Base-by-base conservation (phyloP, 2,888 invertebrate genomes). In the Drosophila lutescens region DNA sequence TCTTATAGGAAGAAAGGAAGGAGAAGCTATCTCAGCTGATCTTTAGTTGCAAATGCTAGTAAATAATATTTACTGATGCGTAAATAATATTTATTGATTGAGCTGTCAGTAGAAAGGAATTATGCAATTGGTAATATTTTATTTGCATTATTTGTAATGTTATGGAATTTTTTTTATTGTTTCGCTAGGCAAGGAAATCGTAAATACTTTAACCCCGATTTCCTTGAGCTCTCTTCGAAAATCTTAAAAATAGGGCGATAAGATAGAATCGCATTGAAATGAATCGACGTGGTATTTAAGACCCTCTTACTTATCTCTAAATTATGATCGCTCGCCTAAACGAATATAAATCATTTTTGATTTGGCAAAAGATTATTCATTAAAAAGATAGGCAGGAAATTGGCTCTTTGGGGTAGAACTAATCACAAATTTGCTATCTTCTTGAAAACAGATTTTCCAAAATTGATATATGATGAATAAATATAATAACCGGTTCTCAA, bases 341-440 rank as follows among this genome's bases (percentile, higher is more conserved):
- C 15, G 17, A 26, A 10, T 6, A 51, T 63, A 79, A 81, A 71
- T 60, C 15, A 46, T 38, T 50, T 17, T 26, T 59, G 44, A 70
- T 70, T 74, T 55, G 44, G n/a, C 12, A 43, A 23, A 0, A 57
- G 55, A 53, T 78, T 63, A 55, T 57, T 50, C 17, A 57, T n/a
- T 46, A 10, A 20, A n/a, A 47, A 40, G 40, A 40, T 69, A 32
- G 40, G 32, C 20, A 10, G 41, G n/a, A 20, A 30, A 34, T 30
- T 32, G n/a, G 20, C 30, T 15, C 17, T 26, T 40, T 13, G 13
- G 41, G 5, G n/a, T 20, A 34, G 2, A 62, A 38, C 15, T 0
- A 23, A 38, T 30, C 2, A 32, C 6, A 13, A 36, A 5, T 20
- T 20, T 13, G 2, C 15, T 30, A 47, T 30, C 30, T 30, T 20